A percentile compares a stretch with the other conserved stretches of the same genome.
Evolutionary conservation across 2,888 invertebrate genomes (phyloP).

Genomic region (Oscheius sp.): DNA sequence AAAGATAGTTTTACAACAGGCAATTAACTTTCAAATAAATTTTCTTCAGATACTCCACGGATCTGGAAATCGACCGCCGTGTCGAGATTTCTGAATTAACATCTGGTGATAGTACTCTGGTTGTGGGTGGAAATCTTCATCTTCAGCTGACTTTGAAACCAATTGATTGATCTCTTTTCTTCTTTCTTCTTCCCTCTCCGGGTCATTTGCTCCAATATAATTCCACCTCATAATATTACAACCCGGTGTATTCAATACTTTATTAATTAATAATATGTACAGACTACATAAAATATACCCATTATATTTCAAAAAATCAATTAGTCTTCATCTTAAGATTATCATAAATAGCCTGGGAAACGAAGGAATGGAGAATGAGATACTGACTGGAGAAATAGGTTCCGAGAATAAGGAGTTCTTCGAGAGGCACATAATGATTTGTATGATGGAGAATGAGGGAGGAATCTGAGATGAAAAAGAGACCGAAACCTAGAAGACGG

Average conservation of each 20-base stretch:
- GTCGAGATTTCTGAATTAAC: conserved; percentile 67
- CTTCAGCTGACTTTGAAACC: conserved; percentile 60
- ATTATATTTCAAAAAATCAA: background rate
- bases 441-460: conserved; percentile 58
- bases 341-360: conserved; percentile 15
- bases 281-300: no score
- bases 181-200: background rate
- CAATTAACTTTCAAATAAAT: no score
- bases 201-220: no score
- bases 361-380: conserved; percentile 37
- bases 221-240: no score
- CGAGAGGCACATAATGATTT: conserved; percentile 43
- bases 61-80: conserved; percentile 72
- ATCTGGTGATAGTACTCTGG: conserved; percentile 55
- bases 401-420: conserved; percentile 45
- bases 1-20: no score
- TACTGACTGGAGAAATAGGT: conserved; percentile 64
- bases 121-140: conserved; percentile 56
- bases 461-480: conserved; percentile 62
- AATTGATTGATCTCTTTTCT: conserved; percentile 50
- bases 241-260: no score
- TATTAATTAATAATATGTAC: no score
- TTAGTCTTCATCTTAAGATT: conserved; percentile 18
- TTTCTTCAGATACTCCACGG: conserved; percentile 70
- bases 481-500: conserved; percentile 32